These are phyloP conservation scores for Rhinogobius similis DNA, from an alignment of 2,113 vertebrate genomes.

Conservation along the genomic window DNA sequence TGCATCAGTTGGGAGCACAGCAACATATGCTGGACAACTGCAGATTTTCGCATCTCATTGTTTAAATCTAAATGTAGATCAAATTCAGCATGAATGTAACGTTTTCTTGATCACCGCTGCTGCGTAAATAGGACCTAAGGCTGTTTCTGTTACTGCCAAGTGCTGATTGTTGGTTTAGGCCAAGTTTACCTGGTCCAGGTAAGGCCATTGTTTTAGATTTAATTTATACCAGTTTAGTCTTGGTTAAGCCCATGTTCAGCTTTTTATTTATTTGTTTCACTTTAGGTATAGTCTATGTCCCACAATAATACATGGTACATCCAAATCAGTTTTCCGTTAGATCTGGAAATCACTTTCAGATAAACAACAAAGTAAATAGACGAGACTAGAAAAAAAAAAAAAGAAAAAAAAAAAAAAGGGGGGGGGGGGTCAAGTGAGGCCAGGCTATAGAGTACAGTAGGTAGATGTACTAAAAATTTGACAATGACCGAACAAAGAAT, in stretches of 20 bases:
- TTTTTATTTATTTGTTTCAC: neutral
- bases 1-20: too few species aligned
- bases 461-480: neutral
- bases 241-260: too few species aligned
- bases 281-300: too few species aligned
- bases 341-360: neutral
- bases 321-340: neutral
- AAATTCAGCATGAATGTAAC: too few species aligned
- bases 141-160: neutral
- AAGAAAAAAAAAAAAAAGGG: too few species aligned
- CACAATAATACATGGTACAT: neutral
- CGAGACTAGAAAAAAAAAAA: too few species aligned
- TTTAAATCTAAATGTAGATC: too few species aligned
- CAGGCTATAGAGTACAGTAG: neutral
- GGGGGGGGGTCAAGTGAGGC: neutral
- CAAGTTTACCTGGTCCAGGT: neutral
- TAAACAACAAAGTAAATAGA: neutral
- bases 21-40: too few species aligned
- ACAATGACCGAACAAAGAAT: conserved; percentile 27
- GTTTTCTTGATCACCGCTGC: too few species aligned
- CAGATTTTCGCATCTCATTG: too few species aligned
- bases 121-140: neutral
- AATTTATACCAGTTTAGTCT: too few species aligned
- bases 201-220: neutral
- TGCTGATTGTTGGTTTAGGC: too few species aligned